Conservation (phyloP, 2,888 invertebrate genomes). For the Graphium colonna region DNA sequence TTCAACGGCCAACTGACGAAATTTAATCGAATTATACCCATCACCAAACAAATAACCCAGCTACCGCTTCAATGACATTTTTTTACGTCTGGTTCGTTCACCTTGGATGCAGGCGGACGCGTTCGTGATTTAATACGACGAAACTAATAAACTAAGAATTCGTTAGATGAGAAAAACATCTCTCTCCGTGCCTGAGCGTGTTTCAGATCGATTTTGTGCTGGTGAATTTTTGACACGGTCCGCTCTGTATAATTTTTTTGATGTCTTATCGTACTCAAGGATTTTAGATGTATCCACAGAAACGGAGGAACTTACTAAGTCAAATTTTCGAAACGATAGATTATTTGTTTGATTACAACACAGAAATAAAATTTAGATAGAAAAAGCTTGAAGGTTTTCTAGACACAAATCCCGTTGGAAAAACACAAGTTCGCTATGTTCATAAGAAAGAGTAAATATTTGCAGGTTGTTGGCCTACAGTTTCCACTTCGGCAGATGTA, state of each 20-base stretch:
- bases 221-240: neutral
- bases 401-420: neutral
- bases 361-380: too few species aligned
- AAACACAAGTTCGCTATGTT: neutral
- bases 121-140: constrained; percentile 16
- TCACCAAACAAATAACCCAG: constrained; percentile 45
- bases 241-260: neutral
- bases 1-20: constrained; percentile 60
- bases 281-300: too few species aligned
- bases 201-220: constrained; percentile 30
- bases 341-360: too few species aligned
- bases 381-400: too few species aligned
- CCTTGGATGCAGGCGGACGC: constrained; percentile 19
- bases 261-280: neutral
- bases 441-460: constrained; percentile 57
- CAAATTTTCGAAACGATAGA: too few species aligned
- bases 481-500: constrained; percentile 35
- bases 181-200: constrained; percentile 38
- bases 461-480: constrained; percentile 59
- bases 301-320: too few species aligned
- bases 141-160: constrained; percentile 19
- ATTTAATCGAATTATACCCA: constrained; percentile 62
- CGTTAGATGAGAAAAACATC: constrained; percentile 16
- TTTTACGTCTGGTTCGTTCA: constrained; percentile 42
- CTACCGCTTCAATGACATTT: constrained; percentile 34